Evolutionary conservation across 2,113 vertebrate species (phyloP).

Genomic region (Petromus typicus): DNA sequence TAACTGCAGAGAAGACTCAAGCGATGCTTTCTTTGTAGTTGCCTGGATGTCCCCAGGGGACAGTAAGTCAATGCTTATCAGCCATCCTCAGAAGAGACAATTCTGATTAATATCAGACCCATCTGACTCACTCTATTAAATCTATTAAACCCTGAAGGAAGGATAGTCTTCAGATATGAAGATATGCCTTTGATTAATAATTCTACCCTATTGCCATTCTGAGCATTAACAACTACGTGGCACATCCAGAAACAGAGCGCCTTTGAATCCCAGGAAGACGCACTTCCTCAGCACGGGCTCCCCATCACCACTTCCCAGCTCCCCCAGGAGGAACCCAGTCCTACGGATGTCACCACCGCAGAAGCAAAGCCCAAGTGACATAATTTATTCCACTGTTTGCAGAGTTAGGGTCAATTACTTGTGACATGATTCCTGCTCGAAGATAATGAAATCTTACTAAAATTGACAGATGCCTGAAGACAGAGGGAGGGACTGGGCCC

Average conservation of each 20-base stretch:
- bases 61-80: constrained; percentile 90
- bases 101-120: constrained; percentile 91
- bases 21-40: constrained; percentile 90
- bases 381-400: constrained; percentile 72
- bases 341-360: constrained; percentile 59
- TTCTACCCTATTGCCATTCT: constrained; percentile 88
- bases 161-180: constrained; percentile 90
- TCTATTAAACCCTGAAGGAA: constrained; percentile 88
- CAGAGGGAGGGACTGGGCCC: neutral
- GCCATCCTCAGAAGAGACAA: constrained; percentile 90
- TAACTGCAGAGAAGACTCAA: constrained; percentile 87
- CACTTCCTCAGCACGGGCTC: constrained; percentile 47
- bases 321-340: constrained; percentile 52
- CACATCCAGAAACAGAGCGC: constrained; percentile 79
- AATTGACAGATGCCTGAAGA: constrained; percentile 20
- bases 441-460: constrained; percentile 62
- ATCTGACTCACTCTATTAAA: constrained; percentile 89
- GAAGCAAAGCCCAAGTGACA: constrained; percentile 48
- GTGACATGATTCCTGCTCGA: constrained; percentile 64
- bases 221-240: constrained; percentile 84
- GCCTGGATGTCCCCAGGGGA: constrained; percentile 86
- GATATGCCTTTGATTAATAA: constrained; percentile 92
- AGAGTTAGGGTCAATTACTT: constrained; percentile 73
- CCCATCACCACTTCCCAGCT: neutral
- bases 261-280: constrained; percentile 82